Conservation (phyloP, 1,140 invertebrate species). For the Cherax quadricarinatus region DNA sequence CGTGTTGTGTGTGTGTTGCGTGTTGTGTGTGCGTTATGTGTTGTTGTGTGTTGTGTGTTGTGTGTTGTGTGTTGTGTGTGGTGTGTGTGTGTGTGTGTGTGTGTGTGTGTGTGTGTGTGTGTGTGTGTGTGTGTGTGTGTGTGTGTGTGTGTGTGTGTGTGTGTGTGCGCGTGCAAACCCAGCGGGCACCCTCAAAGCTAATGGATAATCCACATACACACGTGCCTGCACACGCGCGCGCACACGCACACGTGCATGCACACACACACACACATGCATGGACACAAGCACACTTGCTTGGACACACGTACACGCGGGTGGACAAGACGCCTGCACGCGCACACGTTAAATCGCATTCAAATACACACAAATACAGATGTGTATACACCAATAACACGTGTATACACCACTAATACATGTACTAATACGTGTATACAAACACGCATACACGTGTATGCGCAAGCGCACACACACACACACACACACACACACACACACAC, state of each 20-base stretch:
- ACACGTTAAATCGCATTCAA: neutral
- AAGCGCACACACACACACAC: too few species aligned
- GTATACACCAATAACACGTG: too few species aligned
- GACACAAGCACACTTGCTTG: too few species aligned
- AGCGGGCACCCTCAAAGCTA: neutral
- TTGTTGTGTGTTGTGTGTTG: too few species aligned
- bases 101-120: neutral
- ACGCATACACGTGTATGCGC: too few species aligned
- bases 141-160: too few species aligned
- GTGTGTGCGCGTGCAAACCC: neutral
- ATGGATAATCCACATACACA: neutral
- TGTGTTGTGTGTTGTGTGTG: neutral
- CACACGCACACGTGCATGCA: neutral
- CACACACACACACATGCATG: neutral
- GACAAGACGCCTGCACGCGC: too few species aligned
- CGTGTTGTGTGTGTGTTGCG: neutral
- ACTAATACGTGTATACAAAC: too few species aligned
- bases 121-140: too few species aligned
- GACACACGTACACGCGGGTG: neutral
- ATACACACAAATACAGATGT: too few species aligned
- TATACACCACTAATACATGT: too few species aligned
- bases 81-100: too few species aligned
- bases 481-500: neutral
- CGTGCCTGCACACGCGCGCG: neutral
- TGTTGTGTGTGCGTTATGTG: neutral